Base-by-base conservation (phyloP, 2,888 invertebrate genomes). In the Hypolimnas misippus region DNA sequence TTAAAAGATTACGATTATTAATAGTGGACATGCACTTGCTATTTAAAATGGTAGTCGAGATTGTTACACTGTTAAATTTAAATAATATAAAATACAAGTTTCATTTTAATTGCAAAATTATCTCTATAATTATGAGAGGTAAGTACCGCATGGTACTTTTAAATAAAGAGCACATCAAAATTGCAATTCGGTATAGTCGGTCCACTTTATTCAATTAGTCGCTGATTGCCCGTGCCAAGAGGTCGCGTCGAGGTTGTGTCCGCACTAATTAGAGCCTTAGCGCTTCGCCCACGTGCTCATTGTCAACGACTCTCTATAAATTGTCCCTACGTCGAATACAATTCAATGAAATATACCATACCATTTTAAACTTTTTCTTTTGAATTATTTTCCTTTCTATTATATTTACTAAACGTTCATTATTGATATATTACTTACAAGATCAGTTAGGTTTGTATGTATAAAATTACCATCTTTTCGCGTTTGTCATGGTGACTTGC, bases 161-260 rank as follows among this genome's bases (percentile, higher is more conserved):
- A 61, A 69, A 63, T 60, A 55, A 53, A 54, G 57, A 57, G 59
- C 76, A 72, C 77, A 77, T 79, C 73, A 76, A 82, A 83, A 80
- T 83, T 74, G 81, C 82, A 74, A 79, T 84, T 82, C 70, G 76
- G 76, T 73, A 72, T 74, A 78, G 83, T 81, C 88, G 87, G 87
- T 74, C 77, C 82, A 84, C 83, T 90, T 89, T 83, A 89, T 88
- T 83, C 84, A 87, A 89, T 91, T 86, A 86, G 70, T 75, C 79
- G 82, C 81, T 88, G 87, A 89, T 88, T 89, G 90, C 75, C 74
- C 70, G 85, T 81, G 85, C 76, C 86, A 77, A 84, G 81, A 89
- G 91, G 90, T 91, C 90, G 89, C 78, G 88, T 84, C 79, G 86
- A 84, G 86, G 82, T 84, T 86, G 86, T 79, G 77, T 74, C 80